Percentiles rank a stretch among this genome's conserved stretches.
phyloP scores from a whole-genome alignment of 2,888 invertebrate genomes.

The Nephrotoma appendiculata region DNA sequence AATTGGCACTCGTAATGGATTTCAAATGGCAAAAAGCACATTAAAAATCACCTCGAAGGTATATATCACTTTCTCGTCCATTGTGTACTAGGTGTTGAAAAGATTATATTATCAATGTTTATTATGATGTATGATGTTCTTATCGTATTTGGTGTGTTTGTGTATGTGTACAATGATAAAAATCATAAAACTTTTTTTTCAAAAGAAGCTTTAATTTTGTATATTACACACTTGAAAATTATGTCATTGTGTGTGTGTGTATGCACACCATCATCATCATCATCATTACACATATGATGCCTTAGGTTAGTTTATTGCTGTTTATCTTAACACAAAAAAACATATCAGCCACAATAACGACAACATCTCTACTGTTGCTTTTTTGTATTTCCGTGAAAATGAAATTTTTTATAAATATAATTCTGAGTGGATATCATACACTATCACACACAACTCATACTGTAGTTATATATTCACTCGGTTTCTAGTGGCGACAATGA shows the following conservation, averaged over 20 bases:
- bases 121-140: background rate
- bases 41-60: background rate
- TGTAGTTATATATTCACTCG: background rate
- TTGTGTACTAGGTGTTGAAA: background rate
- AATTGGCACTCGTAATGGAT: background rate
- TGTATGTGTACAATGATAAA: background rate
- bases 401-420: background rate
- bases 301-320: background rate
- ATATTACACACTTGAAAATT: background rate
- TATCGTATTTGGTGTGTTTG: background rate
- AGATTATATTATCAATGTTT: background rate
- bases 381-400: background rate
- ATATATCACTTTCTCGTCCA: background rate
- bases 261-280: background rate
- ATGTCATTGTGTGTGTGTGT: background rate
- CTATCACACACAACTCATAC: background rate
- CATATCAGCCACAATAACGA: background rate
- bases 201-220: background rate
- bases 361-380: background rate
- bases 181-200: background rate
- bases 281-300: background rate
- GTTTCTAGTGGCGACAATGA: background rate
- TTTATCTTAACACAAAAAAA: background rate
- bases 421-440: background rate
- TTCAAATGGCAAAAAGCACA: background rate